Evolutionary conservation across 2,797 vertebrate genomes (phyloP).

Genomic region (Chiloscyllium punctatum): DNA sequence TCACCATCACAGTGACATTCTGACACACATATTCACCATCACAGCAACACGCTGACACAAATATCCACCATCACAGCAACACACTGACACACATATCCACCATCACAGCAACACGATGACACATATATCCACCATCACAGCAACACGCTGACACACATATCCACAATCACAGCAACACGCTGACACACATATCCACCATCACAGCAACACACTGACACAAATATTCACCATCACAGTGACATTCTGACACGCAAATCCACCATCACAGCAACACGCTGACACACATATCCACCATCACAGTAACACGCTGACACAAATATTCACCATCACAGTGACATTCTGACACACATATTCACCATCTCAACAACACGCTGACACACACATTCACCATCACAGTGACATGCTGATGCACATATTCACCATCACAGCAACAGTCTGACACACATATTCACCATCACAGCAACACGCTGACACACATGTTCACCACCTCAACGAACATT

Average conservation of each 20-base stretch:
- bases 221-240: not conserved
- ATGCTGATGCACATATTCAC: too few species aligned
- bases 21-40: too few species aligned
- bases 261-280: not conserved
- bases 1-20: not conserved
- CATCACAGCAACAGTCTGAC: too few species aligned
- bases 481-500: too few species aligned
- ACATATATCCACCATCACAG: not conserved
- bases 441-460: too few species aligned
- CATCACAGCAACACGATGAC: not conserved
- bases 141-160: not conserved
- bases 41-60: too few species aligned
- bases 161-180: not conserved
- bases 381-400: not conserved
- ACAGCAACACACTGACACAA: not conserved
- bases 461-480: too few species aligned
- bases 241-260: not conserved
- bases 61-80: too few species aligned
- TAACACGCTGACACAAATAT: not conserved
- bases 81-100: not conserved
- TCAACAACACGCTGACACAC: not conserved
- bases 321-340: too few species aligned
- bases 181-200: not conserved
- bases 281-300: not conserved
- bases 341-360: not conserved